phyloP scores from a whole-genome alignment of 2,888 invertebrate genomes.

The Phytoseiulus persimilis region DNA sequence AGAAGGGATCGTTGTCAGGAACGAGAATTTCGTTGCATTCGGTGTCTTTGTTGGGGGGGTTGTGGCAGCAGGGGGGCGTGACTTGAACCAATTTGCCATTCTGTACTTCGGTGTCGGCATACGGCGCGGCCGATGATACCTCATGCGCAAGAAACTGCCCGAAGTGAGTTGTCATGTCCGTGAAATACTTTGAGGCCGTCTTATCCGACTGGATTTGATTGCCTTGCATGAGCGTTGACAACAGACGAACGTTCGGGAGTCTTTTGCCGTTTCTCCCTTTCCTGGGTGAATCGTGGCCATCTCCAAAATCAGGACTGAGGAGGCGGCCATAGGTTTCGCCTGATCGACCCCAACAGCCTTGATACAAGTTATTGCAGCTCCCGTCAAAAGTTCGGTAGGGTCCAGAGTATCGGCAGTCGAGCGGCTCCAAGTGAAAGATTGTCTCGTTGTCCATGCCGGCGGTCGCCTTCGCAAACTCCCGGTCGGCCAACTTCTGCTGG shows the following conservation, averaged over 20 bases:
- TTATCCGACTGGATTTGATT: conserved; percentile 24
- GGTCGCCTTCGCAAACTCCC: conserved; percentile 5
- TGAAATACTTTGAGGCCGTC: background rate
- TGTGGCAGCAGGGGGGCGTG: conserved; percentile 41
- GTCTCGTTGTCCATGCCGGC: conserved; percentile 34
- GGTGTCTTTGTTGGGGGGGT: conserved; percentile 32
- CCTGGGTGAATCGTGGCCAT: conserved; percentile 40
- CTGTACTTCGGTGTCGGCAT: background rate
- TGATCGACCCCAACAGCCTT: conserved; percentile 43
- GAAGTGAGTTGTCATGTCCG: conserved; percentile 11
- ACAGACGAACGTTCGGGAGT: conserved; percentile 23
- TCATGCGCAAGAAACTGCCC: conserved; percentile 32
- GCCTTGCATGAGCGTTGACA: conserved; percentile 20
- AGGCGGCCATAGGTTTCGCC: conserved; percentile 42
- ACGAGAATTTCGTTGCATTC: conserved; percentile 42
- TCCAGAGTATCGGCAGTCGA: conserved; percentile 19
- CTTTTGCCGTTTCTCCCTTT: conserved; percentile 11
- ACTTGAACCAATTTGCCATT: conserved; percentile 9
- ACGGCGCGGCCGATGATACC: conserved; percentile 22
- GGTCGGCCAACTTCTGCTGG: conserved; percentile 12
- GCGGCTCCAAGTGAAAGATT: background rate
- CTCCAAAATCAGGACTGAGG: conserved; percentile 41
- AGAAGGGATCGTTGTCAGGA: conserved; percentile 41
- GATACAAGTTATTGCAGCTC: conserved; percentile 42
- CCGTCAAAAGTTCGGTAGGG: conserved; percentile 42